These are phyloP conservation scores for Musca domestica DNA, from an alignment of 1,140 invertebrate genomes.

Conservation along the genomic window DNA sequence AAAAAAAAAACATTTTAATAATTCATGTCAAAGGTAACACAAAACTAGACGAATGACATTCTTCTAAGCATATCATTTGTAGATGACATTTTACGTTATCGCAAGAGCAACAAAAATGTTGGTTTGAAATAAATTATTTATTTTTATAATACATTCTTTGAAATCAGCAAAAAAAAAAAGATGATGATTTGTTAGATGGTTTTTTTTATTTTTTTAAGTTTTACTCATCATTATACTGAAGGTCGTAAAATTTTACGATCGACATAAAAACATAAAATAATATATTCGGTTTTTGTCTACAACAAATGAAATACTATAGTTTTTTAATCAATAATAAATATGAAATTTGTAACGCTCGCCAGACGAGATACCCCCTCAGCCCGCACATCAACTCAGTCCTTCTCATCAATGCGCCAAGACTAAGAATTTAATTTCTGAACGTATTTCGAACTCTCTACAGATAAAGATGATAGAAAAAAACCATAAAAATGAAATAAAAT, in stretches of 20 bases:
- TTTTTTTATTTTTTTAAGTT: neutral
- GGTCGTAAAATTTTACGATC: conserved; percentile 14
- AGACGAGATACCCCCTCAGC: too few species aligned
- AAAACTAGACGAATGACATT: too few species aligned
- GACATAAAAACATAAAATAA: neutral
- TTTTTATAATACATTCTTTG: neutral
- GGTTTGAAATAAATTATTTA: neutral
- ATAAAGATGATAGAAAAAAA: neutral
- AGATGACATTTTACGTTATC: too few species aligned
- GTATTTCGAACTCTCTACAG: neutral
- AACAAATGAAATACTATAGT: neutral
- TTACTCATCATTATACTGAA: neutral
- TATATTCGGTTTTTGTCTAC: neutral
- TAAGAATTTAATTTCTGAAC: neutral
- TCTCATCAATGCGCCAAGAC: too few species aligned
- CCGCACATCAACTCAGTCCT: too few species aligned
- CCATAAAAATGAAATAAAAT: conserved; percentile 18
- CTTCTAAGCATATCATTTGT: too few species aligned
- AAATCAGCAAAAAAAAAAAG: neutral
- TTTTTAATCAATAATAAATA: conserved; percentile 22
- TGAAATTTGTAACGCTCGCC: conserved; percentile 14
- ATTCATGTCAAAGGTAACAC: too few species aligned
- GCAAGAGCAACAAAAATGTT: too few species aligned
- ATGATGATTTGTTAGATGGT: too few species aligned
- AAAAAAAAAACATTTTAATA: too few species aligned